Conservation (phyloP, 2,888 invertebrate species). For the Diarsia mendica region DNA sequence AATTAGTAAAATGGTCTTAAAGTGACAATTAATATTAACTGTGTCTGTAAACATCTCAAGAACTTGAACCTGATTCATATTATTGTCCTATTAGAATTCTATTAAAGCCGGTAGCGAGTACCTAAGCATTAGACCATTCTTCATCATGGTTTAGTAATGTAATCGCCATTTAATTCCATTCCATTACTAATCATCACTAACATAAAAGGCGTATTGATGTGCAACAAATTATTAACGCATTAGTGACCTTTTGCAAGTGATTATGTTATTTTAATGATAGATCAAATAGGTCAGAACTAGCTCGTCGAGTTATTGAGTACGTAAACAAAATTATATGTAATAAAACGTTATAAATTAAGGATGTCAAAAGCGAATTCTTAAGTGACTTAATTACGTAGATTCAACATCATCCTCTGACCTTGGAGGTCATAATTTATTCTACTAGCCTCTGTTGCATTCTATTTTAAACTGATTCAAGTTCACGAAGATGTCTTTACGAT, state of each 20-base stretch:
- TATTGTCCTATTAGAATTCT: not conserved
- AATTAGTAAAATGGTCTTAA: not conserved
- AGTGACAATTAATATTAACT: not conserved
- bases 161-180: constrained; percentile 25
- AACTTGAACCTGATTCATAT: not conserved
- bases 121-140: not conserved
- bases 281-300: constrained; percentile 7
- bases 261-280: constrained; percentile 18
- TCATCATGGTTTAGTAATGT: constrained; percentile 1
- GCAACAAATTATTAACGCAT: constrained; percentile 41
- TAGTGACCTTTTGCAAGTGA: constrained; percentile 36
- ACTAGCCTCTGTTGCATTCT: constrained; percentile 29
- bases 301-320: not conserved
- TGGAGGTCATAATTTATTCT: constrained; percentile 59
- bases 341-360: constrained; percentile 2
- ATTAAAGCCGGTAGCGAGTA: not conserved
- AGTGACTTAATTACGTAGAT: constrained; percentile 58
- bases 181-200: constrained; percentile 7
- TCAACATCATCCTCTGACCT: constrained; percentile 63
- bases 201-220: constrained; percentile 21
- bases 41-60: not conserved
- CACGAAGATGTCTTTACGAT: constrained; percentile 11
- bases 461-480: constrained; percentile 46
- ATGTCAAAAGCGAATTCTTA: constrained; percentile 14
- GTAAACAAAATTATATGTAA: constrained; percentile 11